A percentile compares a stretch with the other conserved stretches of the same genome.
Conservation (phyloP, 35 echinoderm and acorn worm genomes). For the Patiria miniata region DNA sequence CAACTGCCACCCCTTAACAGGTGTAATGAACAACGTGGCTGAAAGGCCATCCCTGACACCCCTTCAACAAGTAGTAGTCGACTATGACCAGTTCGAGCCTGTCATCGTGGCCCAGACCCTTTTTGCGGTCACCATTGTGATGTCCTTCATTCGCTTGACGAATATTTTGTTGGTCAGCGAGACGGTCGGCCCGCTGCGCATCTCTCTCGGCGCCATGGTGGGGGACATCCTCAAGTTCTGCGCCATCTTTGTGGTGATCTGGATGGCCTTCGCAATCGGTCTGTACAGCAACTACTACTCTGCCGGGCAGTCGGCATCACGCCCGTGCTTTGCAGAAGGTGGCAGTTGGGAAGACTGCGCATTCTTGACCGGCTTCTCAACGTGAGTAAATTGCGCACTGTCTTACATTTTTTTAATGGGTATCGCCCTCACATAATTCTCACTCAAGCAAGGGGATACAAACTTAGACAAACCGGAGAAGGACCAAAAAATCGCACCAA, state of each 20-base stretch:
- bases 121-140: neutral
- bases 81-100: neutral
- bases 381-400: constrained; percentile 13
- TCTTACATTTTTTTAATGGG: no score
- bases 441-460: no score
- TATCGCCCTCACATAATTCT: no score
- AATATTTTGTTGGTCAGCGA: constrained; percentile 24
- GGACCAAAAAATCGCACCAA: no score
- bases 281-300: constrained; percentile 34
- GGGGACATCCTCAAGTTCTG: constrained; percentile 44
- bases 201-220: constrained; percentile 52
- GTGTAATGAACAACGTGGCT: neutral
- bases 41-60: neutral
- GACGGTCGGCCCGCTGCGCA: constrained; percentile 36
- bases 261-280: constrained; percentile 49
- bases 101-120: constrained; percentile 5
- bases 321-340: neutral
- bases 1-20: neutral
- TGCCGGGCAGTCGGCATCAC: neutral
- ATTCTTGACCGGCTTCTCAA: constrained; percentile 14
- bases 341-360: neutral
- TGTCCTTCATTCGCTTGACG: constrained; percentile 38
- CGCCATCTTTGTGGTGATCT: constrained; percentile 34
- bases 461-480: no score
- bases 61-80: neutral